Evolutionary conservation across 2,797 vertebrate species (phyloP).

Genomic region (Monodelphis domestica): DNA sequence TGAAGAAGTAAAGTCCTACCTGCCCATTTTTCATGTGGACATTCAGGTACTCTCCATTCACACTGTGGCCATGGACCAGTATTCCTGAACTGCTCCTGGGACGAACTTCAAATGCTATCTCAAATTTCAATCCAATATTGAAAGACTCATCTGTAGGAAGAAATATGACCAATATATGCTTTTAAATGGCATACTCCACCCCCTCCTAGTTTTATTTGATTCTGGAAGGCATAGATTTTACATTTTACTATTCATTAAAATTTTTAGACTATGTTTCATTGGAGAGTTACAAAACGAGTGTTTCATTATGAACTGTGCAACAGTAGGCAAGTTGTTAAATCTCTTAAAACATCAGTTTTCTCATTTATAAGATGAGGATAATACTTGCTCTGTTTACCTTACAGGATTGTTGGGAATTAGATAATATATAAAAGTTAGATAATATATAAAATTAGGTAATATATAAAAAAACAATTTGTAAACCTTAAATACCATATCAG

Average conservation of each 20-base stretch:
- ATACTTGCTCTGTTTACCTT: neutral
- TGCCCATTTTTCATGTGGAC: slow-evolving; percentile 91
- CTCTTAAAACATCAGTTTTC: neutral
- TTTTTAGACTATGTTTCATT: neutral
- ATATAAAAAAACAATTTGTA: neutral
- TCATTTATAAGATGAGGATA: neutral
- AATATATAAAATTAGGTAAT: neutral
- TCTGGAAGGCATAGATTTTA: neutral
- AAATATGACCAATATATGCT: slow-evolving; percentile 29
- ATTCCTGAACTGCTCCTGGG: slow-evolving; percentile 92
- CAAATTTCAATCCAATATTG: slow-evolving; percentile 90
- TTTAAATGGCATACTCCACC: neutral
- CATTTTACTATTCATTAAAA: neutral
- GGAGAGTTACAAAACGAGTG: neutral
- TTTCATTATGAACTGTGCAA: neutral
- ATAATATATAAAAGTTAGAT: neutral
- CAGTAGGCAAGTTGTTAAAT: neutral
- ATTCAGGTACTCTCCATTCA: slow-evolving; percentile 89
- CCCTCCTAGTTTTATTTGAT: neutral
- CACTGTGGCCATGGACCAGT: slow-evolving; percentile 90
- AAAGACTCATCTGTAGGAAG: slow-evolving; percentile 90
- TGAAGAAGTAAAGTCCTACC: slow-evolving; percentile 81
- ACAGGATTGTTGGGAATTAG: neutral
- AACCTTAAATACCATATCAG: neutral
- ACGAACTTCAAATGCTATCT: slow-evolving; percentile 93